Base-by-base conservation (phyloP, 2,797 vertebrate species). In the Gymnodraco acuticeps region DNA sequence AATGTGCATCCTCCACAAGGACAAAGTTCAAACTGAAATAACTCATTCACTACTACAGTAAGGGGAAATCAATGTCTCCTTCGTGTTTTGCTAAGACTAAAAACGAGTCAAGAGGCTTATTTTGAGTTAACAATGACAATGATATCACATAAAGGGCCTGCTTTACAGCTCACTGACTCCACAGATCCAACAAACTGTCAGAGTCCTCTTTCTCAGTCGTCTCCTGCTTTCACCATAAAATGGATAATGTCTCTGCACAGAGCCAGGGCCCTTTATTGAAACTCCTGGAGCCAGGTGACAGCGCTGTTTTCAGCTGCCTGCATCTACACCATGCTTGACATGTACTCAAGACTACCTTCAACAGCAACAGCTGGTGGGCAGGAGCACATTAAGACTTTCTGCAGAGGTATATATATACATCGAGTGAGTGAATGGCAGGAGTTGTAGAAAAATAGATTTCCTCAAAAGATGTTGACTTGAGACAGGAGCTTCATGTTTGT, bases 221-320 rank as follows among this genome's bases (percentile, higher is more conserved):
- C 38, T 68, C 80, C 85, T 81, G 80, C 71, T 85, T 81, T 82
- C 62, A 84, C 46, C 54, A 56, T 64, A 64, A 75, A 58, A 51
- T 12, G 73, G 63, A 63, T 75, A 3, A 9, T 64, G 55, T 73
- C 20, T 9, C 64, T 4, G 46, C 62, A 76, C 27, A 71, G 68
- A 87, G 64, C 17, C 67, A 56, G 75, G 76, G 70, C 42, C 64
- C 19, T 61, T 64, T 65, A 13, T 74, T 17, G 14, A 76, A 81
- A 62, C 1, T 12, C 67, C 78, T 73, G 73, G 71, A 83, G 74
- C 70, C 63, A 23, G 70, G 71, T 52, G 14, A 75, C 83, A 60
- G 73, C 54, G 14, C 73, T 84, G 74, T 71, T 73, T 79, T 81
- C 63, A 71, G 51, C 58, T 75, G 64, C 62, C 66, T 72, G 64